Conservation (phyloP, 2,797 vertebrate species). For the Molossus alvarezi region DNA sequence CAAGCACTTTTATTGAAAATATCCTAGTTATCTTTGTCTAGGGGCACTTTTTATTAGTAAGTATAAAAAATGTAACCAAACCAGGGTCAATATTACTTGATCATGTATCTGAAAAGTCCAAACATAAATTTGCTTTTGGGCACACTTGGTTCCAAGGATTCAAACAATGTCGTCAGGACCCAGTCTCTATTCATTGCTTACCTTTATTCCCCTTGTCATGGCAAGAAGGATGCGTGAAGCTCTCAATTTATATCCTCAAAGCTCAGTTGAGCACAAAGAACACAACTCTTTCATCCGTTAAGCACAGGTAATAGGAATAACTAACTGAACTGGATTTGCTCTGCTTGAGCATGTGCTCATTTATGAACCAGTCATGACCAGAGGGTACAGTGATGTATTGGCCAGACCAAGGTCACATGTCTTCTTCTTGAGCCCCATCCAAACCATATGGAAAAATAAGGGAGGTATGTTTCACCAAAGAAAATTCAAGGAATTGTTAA, state of each 20-base stretch:
- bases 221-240: background rate
- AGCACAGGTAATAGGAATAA: background rate
- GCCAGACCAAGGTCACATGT: background rate
- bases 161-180: background rate
- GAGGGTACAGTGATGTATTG: background rate
- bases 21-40: background rate
- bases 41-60: background rate
- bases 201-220: background rate
- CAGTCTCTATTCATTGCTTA: background rate
- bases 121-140: background rate
- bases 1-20: slow-evolving; percentile 47
- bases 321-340: background rate
- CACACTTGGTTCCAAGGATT: background rate
- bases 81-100: background rate
- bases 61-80: slow-evolving; percentile 14
- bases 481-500: background rate
- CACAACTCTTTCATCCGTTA: background rate
- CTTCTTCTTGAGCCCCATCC: background rate
- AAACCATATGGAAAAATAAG: background rate
- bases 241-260: background rate
- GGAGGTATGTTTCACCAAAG: background rate
- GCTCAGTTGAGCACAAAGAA: background rate
- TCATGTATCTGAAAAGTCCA: background rate
- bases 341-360: background rate
- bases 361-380: background rate